Conservation (phyloP, 1,140 invertebrate species). For the Ptiloglossa arizonensis region DNA sequence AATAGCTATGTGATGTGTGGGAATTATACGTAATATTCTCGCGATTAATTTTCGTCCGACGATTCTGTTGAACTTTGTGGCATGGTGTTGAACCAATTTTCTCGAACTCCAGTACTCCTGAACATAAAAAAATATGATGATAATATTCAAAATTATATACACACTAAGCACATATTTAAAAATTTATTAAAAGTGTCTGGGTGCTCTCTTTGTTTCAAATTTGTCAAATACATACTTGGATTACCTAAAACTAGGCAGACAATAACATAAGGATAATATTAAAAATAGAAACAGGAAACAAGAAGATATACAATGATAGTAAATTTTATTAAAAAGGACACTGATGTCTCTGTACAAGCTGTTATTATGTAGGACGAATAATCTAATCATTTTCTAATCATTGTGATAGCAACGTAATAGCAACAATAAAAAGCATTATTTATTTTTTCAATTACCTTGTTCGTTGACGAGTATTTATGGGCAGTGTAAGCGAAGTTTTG, state of each 20-base stretch:
- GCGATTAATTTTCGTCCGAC: slow-evolving; percentile 76
- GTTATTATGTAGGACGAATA: neutral
- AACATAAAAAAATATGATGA: slow-evolving; percentile 49
- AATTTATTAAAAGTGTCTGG: too few relatives aligned
- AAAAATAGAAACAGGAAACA: too few relatives aligned
- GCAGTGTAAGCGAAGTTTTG: slow-evolving; percentile 86
- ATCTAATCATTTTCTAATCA: too few relatives aligned
- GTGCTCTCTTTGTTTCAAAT: too few relatives aligned
- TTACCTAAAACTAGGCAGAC: too few relatives aligned
- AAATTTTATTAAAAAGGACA: too few relatives aligned
- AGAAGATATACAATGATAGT: too few relatives aligned
- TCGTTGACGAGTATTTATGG: slow-evolving; percentile 85
- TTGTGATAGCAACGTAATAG: neutral
- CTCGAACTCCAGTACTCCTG: slow-evolving; percentile 83
- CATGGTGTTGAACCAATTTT: slow-evolving; percentile 86
- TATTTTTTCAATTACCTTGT: slow-evolving; percentile 79
- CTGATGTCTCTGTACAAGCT: too few relatives aligned
- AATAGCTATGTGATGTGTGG: slow-evolving; percentile 64
- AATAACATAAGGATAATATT: too few relatives aligned
- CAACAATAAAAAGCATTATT: neutral
- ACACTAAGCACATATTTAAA: too few relatives aligned
- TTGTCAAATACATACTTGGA: too few relatives aligned
- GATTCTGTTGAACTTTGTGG: slow-evolving; percentile 83
- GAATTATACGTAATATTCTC: slow-evolving; percentile 50
- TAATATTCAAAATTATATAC: too few relatives aligned